Evolutionary conservation across 2,113 vertebrate genomes (phyloP).

Genomic region (Reinhardtius hippoglossoides): DNA sequence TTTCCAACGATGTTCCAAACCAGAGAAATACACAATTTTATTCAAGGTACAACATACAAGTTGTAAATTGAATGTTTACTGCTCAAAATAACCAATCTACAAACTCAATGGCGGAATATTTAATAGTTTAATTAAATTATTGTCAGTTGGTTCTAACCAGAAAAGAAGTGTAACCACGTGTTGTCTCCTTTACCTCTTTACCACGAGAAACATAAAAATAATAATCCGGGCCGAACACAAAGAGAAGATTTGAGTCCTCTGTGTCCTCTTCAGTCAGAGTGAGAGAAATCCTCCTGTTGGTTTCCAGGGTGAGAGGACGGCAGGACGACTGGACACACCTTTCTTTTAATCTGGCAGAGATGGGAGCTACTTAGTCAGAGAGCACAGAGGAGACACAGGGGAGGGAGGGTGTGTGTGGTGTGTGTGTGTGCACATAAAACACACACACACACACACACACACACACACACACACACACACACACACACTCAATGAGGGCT

Average conservation of each 20-base stretch:
- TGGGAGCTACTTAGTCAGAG: conserved; percentile 54
- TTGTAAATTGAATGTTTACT: too few species aligned
- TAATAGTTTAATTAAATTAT: background rate
- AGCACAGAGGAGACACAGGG: conserved; percentile 35
- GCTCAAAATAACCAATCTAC: too few species aligned
- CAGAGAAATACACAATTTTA: too few species aligned
- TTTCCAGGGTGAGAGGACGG: conserved; percentile 67
- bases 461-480: too few species aligned
- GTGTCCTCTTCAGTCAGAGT: background rate
- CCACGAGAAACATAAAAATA: background rate
- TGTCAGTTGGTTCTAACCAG: background rate
- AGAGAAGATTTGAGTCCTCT: background rate
- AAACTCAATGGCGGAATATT: background rate
- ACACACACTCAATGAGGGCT: conserved; percentile 50
- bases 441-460: background rate
- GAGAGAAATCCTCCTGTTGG: conserved; percentile 46
- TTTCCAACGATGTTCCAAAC: too few species aligned
- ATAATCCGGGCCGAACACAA: background rate
- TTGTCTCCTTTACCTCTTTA: background rate
- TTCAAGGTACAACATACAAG: too few species aligned
- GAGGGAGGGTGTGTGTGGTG: conserved; percentile 43
- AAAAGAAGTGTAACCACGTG: background rate
- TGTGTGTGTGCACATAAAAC: too few species aligned
- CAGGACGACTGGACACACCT: conserved; percentile 57
- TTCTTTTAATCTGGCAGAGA: conserved; percentile 59